These are phyloP conservation scores for Lasaia peninsularis DNA, from an alignment of 1,140 invertebrate genomes.

Conservation along the genomic window DNA sequence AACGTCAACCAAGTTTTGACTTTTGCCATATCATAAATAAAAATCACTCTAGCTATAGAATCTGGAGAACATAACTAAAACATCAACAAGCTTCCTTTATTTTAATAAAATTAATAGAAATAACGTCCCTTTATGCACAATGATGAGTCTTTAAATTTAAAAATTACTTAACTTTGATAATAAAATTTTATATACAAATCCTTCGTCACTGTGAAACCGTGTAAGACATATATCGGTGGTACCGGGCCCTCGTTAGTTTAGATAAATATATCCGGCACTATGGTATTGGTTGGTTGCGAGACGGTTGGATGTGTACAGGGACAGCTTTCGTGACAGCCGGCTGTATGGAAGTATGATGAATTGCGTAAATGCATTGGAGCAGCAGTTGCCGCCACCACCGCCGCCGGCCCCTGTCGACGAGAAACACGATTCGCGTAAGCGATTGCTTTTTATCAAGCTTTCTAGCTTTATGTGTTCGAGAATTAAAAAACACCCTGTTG, in stretches of 20 bases:
- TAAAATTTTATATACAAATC: too few species aligned
- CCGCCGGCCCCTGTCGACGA: constrained; percentile 86
- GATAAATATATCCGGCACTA: neutral
- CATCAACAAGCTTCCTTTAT: too few species aligned
- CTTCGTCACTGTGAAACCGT: too few species aligned
- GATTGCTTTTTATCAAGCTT: constrained; percentile 11
- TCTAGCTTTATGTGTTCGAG: constrained; percentile 4
- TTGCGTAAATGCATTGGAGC: constrained; percentile 89
- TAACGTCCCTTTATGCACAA: too few species aligned
- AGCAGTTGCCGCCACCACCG: constrained; percentile 85
- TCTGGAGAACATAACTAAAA: too few species aligned
- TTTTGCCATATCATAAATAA: too few species aligned
- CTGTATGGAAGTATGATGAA: constrained; percentile 90
- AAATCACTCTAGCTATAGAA: too few species aligned
- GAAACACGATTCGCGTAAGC: constrained; percentile 90
- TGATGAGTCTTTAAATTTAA: too few species aligned
- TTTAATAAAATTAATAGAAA: too few species aligned
- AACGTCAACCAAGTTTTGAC: too few species aligned
- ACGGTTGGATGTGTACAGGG: constrained; percentile 52
- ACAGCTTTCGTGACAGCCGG: constrained; percentile 74
- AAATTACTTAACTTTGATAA: too few species aligned
- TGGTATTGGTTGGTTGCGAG: constrained; percentile 20
- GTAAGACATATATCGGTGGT: too few species aligned
- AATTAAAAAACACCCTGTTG: neutral
- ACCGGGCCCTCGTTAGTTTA: neutral